These are phyloP conservation scores for Siniperca undulata DNA, from an alignment of 2,797 vertebrate species.

Conservation along the genomic window DNA sequence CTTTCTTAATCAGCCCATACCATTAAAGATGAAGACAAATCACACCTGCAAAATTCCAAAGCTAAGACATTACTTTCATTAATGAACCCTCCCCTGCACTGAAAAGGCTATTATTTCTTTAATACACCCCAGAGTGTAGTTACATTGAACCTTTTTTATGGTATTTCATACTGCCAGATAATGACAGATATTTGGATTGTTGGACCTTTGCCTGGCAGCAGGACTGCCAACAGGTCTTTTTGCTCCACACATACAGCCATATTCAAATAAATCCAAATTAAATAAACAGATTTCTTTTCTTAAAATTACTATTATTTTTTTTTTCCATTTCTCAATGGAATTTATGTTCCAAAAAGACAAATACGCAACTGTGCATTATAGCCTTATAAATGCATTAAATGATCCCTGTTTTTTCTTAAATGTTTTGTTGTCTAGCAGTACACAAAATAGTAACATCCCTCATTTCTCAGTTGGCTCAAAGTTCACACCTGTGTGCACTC, in stretches of 20 bases:
- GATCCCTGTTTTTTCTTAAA: background rate
- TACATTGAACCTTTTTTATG: constrained; percentile 64
- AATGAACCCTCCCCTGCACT: constrained; percentile 71
- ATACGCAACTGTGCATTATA: background rate
- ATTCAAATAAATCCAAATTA: constrained; percentile 49
- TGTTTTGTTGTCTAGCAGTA: background rate
- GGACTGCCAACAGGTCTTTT: constrained; percentile 26
- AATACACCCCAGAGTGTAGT: constrained; percentile 72
- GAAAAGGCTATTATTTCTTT: constrained; percentile 78
- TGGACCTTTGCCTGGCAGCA: constrained; percentile 3
- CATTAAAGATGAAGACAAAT: constrained; percentile 83
- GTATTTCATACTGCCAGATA: constrained; percentile 52
- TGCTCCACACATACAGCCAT: background rate
- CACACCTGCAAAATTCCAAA: constrained; percentile 73
- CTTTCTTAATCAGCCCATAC: constrained; percentile 78
- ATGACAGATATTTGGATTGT: constrained; percentile 51
- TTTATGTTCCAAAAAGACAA: background rate
- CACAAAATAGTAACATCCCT: background rate
- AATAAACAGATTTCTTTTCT: constrained; percentile 30
- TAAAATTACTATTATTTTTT: background rate
- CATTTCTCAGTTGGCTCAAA: too few species aligned
- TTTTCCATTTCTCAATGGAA: background rate
- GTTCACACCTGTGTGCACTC: constrained; percentile 5
- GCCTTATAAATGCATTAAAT: background rate
- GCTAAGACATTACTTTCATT: constrained; percentile 74